Evolutionary conservation across 2,113 vertebrate genomes (phyloP).

Genomic region (Nycticryphes semicollaris): DNA sequence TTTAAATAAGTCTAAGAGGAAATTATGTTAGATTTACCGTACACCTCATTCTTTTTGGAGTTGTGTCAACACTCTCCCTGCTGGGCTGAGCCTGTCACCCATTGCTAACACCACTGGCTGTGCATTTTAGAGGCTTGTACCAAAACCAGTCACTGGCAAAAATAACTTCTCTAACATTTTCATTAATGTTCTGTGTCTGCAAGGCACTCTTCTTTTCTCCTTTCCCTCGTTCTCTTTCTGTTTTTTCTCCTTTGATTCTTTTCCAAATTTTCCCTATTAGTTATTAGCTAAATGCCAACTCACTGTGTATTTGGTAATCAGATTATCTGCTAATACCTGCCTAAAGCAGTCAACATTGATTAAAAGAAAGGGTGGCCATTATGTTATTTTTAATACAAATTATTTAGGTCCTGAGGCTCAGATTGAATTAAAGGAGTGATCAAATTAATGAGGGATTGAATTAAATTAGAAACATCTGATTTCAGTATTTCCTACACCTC

Average conservation of each 20-base stretch:
- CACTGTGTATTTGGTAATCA: slow-evolving; percentile 27
- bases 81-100: background rate
- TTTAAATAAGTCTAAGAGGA: slow-evolving; percentile 14
- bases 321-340: slow-evolving; percentile 58
- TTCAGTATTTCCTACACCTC: background rate
- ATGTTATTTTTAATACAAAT: slow-evolving; percentile 40
- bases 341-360: slow-evolving; percentile 53
- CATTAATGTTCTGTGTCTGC: background rate
- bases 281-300: slow-evolving; percentile 33
- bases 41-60: background rate
- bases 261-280: background rate
- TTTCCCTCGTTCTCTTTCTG: background rate
- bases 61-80: background rate
- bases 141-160: background rate
- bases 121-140: background rate
- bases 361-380: slow-evolving; percentile 38
- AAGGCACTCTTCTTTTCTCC: background rate
- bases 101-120: background rate
- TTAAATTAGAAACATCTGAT: slow-evolving; percentile 40
- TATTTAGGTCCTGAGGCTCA: background rate
- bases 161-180: background rate
- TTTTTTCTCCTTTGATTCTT: slow-evolving; percentile 14
- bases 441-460: slow-evolving; percentile 36
- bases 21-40: background rate
- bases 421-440: slow-evolving; percentile 27